Conservation (phyloP, 2,888 invertebrate species). For the Crioceris asparagi region DNA sequence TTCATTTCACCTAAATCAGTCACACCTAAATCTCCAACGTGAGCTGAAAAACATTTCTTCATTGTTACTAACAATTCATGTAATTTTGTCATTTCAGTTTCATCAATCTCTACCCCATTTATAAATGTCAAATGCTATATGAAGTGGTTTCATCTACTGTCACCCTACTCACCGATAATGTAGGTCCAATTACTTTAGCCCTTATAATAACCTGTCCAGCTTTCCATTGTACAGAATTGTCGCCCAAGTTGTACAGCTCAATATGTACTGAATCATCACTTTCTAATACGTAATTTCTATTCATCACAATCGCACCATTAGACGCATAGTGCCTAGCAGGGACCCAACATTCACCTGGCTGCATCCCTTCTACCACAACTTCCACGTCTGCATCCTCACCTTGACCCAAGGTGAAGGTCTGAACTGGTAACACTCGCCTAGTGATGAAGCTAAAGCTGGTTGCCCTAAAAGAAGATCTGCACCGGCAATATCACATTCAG, state of each 20-base stretch:
- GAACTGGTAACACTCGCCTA: not conserved
- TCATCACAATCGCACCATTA: no score
- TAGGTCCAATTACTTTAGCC: not conserved
- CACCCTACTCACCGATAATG: not conserved
- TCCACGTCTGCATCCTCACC: not conserved
- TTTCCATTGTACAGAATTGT: not conserved
- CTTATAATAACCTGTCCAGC: not conserved
- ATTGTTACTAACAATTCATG: no score
- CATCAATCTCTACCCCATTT: no score
- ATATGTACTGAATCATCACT: no score
- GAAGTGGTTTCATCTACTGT: not conserved
- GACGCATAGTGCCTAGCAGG: no score
- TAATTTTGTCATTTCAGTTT: no score
- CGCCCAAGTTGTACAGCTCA: not conserved
- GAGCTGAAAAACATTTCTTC: no score
- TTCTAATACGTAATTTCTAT: no score
- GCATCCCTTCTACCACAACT: not conserved
- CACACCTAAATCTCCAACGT: constrained; percentile 8
- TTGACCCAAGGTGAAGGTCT: not conserved
- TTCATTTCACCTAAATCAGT: constrained; percentile 9
- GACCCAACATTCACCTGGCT: no score
- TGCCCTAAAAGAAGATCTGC: not conserved
- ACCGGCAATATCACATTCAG: not conserved
- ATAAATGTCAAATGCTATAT: no score
- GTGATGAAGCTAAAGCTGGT: not conserved